Evolutionary conservation across 2,888 invertebrate genomes (phyloP).

Genomic region (Alentia gelatinosa): DNA sequence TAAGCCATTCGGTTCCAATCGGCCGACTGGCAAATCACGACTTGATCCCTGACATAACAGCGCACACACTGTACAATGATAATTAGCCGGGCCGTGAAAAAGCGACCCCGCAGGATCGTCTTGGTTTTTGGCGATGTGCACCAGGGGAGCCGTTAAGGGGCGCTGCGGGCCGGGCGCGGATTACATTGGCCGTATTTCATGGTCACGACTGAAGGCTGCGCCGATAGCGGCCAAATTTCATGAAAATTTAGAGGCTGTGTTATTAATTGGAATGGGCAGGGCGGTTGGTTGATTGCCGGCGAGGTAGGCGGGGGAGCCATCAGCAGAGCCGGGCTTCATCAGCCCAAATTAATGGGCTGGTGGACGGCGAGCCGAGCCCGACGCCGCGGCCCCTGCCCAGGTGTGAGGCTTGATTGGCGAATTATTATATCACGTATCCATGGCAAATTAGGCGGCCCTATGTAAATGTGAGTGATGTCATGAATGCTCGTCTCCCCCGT

Average conservation of each 20-base stretch:
- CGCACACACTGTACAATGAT: slow-evolving; percentile 47
- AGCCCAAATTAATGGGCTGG: slow-evolving; percentile 44
- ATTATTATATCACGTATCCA: slow-evolving; percentile 53
- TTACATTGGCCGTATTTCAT: slow-evolving; percentile 53
- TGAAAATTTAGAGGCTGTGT: slow-evolving; percentile 54
- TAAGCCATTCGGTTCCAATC: background rate
- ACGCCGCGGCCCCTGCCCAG: background rate
- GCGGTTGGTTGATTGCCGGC: background rate
- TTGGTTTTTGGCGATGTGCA: slow-evolving; percentile 56
- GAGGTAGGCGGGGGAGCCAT: slow-evolving; percentile 10
- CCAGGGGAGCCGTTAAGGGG: slow-evolving; percentile 46
- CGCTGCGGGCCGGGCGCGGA: background rate
- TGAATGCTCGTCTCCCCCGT: background rate
- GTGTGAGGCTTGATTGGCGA: slow-evolving; percentile 30
- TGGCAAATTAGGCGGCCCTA: background rate
- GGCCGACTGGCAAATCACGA: background rate
- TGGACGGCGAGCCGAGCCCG: background rate
- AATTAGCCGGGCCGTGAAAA: slow-evolving; percentile 41
- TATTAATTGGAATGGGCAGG: slow-evolving; percentile 57
- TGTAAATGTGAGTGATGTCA: background rate
- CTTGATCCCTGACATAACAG: slow-evolving; percentile 48
- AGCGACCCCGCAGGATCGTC: slow-evolving; percentile 14
- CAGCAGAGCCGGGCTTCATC: slow-evolving; percentile 35
- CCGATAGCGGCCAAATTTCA: slow-evolving; percentile 41
- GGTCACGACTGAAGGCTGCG: slow-evolving; percentile 38